Evolutionary conservation across 2,797 vertebrate genomes (phyloP).

Genomic region (Diceros bicornis): DNA sequence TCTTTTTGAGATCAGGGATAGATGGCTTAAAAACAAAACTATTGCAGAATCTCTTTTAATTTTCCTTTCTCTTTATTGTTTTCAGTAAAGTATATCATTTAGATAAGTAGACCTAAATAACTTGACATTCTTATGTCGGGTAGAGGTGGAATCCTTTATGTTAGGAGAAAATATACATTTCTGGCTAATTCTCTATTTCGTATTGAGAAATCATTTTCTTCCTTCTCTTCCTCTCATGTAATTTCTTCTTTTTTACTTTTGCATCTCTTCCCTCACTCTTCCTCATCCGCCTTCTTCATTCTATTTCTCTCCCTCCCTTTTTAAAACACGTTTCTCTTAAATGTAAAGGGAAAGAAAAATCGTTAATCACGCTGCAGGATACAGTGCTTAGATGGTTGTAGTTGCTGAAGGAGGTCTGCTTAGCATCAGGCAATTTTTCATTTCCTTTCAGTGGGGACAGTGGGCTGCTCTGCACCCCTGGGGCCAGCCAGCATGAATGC

Average conservation of each 20-base stretch:
- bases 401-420: conserved; percentile 90
- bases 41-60: neutral
- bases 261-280: conserved; percentile 68
- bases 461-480: conserved; percentile 87
- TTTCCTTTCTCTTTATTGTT: neutral
- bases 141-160: neutral
- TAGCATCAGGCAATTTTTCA: conserved; percentile 91
- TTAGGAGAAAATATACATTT: neutral
- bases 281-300: neutral
- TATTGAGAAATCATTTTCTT: neutral
- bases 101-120: neutral
- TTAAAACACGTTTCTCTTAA: conserved; percentile 81
- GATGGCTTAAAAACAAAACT: conserved; percentile 15
- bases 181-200: neutral
- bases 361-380: conserved; percentile 91
- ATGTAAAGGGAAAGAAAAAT: conserved; percentile 87
- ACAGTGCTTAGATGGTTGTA: conserved; percentile 88
- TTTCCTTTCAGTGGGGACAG: conserved; percentile 91
- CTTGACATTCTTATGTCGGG: neutral
- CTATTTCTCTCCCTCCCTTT: conserved; percentile 11
- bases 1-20: neutral
- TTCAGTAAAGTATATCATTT: conserved; percentile 20
- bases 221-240: neutral
- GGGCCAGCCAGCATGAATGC: conserved; percentile 87
- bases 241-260: neutral